A percentile compares a stretch with the other conserved stretches of the same genome.
Evolutionary conservation across 2,113 vertebrate genomes (phyloP).

Genomic region (Calyptommatus sinebrachiatus): DNA sequence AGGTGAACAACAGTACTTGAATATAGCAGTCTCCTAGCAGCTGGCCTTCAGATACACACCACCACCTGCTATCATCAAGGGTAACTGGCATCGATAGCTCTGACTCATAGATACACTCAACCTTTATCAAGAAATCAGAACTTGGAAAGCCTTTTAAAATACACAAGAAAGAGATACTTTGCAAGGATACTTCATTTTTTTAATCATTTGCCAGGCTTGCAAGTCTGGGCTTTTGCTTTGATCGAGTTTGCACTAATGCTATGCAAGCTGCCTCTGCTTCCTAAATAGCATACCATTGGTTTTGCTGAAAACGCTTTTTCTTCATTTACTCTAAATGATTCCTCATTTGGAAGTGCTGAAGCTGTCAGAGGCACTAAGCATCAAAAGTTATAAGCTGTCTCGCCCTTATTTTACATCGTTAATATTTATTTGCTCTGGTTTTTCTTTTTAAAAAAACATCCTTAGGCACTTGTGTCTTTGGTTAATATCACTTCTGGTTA

Average conservation of each 20-base stretch:
- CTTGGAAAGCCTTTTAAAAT: slow-evolving; percentile 3
- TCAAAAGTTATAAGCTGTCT: slow-evolving; percentile 23
- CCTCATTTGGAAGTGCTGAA: slow-evolving; percentile 29
- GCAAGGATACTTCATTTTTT: slow-evolving; percentile 2
- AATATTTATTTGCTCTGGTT: slow-evolving; percentile 34
- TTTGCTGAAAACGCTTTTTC: slow-evolving; percentile 33
- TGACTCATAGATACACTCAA: not conserved
- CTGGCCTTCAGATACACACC: too few species aligned
- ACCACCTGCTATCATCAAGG: too few species aligned
- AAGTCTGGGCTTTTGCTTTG: slow-evolving; percentile 20
- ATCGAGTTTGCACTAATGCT: not conserved
- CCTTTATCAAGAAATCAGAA: not conserved
- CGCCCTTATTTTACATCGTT: slow-evolving; percentile 37
- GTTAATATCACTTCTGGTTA: slow-evolving; percentile 18
- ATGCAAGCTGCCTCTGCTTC: slow-evolving; percentile 20
- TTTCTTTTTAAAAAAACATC: slow-evolving; percentile 6
- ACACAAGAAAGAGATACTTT: not conserved
- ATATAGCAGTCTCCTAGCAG: too few species aligned
- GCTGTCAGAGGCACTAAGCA: slow-evolving; percentile 36
- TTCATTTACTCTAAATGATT: slow-evolving; percentile 16
- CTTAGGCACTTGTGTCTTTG: slow-evolving; percentile 5
- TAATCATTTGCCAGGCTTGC: not conserved
- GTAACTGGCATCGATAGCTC: too few species aligned
- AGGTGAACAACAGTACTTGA: too few species aligned
- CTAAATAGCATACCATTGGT: not conserved